Percentiles rank a stretch among this genome's conserved stretches.
These are phyloP conservation scores for Creontiades dilutus DNA, from an alignment of 2,888 invertebrate genomes.

Conservation along the genomic window DNA sequence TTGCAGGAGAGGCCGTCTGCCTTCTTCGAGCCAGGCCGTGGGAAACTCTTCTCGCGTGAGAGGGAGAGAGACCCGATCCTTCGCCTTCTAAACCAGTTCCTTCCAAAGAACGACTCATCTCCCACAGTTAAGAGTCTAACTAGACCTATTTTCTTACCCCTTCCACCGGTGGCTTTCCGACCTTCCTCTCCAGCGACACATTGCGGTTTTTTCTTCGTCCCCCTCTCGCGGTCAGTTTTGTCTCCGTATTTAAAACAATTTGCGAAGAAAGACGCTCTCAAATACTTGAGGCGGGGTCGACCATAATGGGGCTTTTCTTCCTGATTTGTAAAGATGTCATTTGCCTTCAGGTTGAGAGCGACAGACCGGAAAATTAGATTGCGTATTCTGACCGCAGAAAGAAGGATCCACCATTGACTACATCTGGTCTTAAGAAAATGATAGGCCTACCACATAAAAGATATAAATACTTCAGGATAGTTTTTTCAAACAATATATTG, in stretches of 20 bases:
- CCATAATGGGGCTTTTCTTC: neutral
- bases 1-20: slow-evolving; percentile 9
- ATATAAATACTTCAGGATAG: too few relatives aligned
- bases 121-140: slow-evolving; percentile 57
- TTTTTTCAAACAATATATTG: too few relatives aligned
- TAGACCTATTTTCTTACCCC: slow-evolving; percentile 47
- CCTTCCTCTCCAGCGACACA: neutral
- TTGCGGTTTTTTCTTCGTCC: neutral
- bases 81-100: slow-evolving; percentile 64
- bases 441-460: too few relatives aligned
- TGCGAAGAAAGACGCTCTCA: neutral
- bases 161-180: neutral
- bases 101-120: slow-evolving; percentile 68
- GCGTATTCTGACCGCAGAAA: neutral
- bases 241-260: slow-evolving; percentile 18
- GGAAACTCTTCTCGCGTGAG: slow-evolving; percentile 64
- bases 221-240: neutral
- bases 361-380: slow-evolving; percentile 1
- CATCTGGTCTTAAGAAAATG: neutral
- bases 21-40: slow-evolving; percentile 24
- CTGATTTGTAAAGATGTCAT: neutral
- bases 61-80: slow-evolving; percentile 37
- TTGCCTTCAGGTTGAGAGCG: neutral
- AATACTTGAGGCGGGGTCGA: neutral
- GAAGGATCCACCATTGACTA: neutral